Evolutionary conservation across 2,888 invertebrate species (phyloP).

Genomic region (Cantharis lateralis): DNA sequence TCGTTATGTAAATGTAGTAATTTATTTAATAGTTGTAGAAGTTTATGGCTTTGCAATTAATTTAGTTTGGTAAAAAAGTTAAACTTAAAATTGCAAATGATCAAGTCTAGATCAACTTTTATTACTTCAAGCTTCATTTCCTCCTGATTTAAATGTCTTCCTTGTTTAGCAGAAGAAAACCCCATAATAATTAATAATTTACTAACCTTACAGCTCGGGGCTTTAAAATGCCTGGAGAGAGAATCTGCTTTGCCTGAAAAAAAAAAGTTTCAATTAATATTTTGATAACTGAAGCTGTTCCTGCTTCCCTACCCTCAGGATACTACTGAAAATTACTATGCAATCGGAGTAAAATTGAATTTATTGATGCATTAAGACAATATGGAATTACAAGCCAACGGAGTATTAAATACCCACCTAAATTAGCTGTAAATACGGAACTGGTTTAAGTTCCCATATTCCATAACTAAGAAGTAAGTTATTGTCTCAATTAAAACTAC

Average conservation of each 20-base stretch:
- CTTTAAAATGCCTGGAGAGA: neutral
- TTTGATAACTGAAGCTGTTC: neutral
- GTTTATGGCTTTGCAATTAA: neutral
- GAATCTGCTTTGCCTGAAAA: neutral
- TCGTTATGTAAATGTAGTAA: neutral
- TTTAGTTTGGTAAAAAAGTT: neutral
- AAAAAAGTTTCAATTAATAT: neutral
- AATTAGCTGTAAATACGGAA: neutral
- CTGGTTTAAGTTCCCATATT: neutral
- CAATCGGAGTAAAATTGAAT: neutral
- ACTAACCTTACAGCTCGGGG: neutral
- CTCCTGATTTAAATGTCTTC: neutral
- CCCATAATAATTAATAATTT: neutral
- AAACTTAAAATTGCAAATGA: neutral
- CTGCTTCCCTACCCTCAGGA: neutral
- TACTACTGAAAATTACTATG: neutral
- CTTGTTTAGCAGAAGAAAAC: neutral
- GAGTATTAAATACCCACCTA: neutral
- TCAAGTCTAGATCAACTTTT: neutral
- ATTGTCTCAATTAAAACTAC: slow-evolving; percentile 16
- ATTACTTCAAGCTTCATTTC: neutral
- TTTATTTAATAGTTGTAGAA: neutral
- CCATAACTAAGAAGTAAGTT: slow-evolving; percentile 4
- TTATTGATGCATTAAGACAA: neutral
- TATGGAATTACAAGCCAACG: neutral